Percentiles rank a stretch among this genome's conserved stretches.
These are phyloP conservation scores for Phylloscopus trochiloides DNA, from an alignment of 2,113 vertebrate genomes.

Conservation along the genomic window DNA sequence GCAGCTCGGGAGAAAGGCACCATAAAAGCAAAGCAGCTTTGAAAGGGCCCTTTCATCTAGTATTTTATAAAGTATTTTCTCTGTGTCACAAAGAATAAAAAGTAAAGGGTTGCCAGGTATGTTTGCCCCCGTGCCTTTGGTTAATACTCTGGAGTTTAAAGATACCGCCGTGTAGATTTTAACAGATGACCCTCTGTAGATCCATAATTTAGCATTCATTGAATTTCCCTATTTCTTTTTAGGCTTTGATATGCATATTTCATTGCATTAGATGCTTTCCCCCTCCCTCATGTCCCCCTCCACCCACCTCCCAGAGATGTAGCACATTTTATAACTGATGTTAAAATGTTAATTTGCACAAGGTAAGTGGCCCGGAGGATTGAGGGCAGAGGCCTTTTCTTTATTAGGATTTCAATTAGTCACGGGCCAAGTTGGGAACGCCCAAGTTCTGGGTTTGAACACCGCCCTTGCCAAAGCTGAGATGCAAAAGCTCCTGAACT, in stretches of 20 bases:
- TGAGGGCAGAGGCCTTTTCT: conserved; percentile 65
- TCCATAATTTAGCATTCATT: conserved; percentile 73
- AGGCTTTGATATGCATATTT: conserved; percentile 76
- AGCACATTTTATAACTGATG: conserved; percentile 69
- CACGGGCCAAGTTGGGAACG: conserved; percentile 54
- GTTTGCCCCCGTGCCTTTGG: conserved; percentile 58
- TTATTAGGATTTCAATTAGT: conserved; percentile 75
- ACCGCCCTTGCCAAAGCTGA: background rate
- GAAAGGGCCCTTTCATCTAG: conserved; percentile 72
- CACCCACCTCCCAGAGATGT: conserved; percentile 55
- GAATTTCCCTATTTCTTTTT: conserved; percentile 58
- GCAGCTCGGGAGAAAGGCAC: conserved; percentile 52
- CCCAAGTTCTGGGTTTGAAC: conserved; percentile 41
- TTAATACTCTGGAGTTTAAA: conserved; percentile 73
- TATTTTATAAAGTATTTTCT: conserved; percentile 73
- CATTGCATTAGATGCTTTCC: conserved; percentile 52
- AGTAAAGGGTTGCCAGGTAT: conserved; percentile 67
- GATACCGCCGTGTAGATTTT: conserved; percentile 45
- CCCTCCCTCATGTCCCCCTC: conserved; percentile 20
- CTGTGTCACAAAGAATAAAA: conserved; percentile 59
- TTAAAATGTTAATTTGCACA: conserved; percentile 75
- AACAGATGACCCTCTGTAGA: conserved; percentile 62
- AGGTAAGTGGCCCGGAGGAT: conserved; percentile 63
- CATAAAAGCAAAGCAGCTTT: conserved; percentile 67
- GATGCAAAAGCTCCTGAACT: background rate